phyloP scores from a whole-genome alignment of 2,113 vertebrate genomes.

The Vireo altiloquus region DNA sequence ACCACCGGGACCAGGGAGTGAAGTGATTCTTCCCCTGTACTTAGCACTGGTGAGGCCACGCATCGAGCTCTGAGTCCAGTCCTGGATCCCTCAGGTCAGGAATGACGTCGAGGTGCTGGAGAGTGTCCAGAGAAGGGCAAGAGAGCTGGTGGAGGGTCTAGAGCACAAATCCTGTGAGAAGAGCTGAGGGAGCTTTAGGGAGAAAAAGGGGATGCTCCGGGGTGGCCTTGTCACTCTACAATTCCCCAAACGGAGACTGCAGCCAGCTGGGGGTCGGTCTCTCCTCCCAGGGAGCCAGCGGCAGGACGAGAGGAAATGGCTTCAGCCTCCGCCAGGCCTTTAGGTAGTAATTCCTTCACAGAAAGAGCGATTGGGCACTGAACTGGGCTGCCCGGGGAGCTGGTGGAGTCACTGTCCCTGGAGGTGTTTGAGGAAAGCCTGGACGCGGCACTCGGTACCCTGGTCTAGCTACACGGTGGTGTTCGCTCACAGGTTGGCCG shows the following conservation, averaged over 20 bases:
- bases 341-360: not conserved
- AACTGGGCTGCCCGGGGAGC: not conserved
- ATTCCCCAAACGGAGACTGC: not conserved
- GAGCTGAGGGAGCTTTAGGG: no score
- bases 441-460: no score
- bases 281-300: not conserved
- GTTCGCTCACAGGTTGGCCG: rapidly evolving
- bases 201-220: not conserved
- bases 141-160: not conserved
- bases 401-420: rapidly evolving
- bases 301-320: not conserved
- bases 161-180: not conserved
- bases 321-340: no score
- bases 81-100: not conserved
- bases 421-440: not conserved
- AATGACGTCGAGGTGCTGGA: not conserved
- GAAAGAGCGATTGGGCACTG: rapidly evolving
- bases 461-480: rapidly evolving
- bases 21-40: not conserved
- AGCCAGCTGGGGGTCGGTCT: rapidly evolving
- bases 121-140: rapidly evolving
- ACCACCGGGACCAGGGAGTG: not conserved
- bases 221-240: not conserved
- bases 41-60: not conserved
- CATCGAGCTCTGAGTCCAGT: rapidly evolving